These are phyloP conservation scores for Drosophila ananassae DNA, from an alignment of 1,140 invertebrate genomes.

Conservation along the genomic window DNA sequence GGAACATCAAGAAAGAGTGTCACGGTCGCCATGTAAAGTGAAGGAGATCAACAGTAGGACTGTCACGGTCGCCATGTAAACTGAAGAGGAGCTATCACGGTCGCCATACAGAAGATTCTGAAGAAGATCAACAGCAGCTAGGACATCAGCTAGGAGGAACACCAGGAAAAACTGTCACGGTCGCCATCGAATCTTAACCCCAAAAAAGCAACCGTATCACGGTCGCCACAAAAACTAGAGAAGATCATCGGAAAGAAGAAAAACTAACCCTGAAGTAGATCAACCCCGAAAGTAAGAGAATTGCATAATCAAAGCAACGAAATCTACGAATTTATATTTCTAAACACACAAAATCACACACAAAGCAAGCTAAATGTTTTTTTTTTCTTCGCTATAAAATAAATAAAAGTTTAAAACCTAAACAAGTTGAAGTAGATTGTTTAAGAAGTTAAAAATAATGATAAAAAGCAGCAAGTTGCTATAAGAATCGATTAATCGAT, in stretches of 20 bases:
- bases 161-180: no score
- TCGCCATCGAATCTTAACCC: no score
- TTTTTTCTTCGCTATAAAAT: constrained; percentile 46
- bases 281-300: constrained; percentile 1
- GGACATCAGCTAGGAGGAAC: not conserved
- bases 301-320: constrained; percentile 36
- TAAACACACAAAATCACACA: constrained; percentile 21
- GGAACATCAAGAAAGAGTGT: no score
- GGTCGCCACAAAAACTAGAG: constrained; percentile 8
- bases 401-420: constrained; percentile 18
- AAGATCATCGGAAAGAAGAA: constrained; percentile 1
- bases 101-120: not conserved
- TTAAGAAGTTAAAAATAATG: not conserved
- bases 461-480: no score
- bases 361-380: constrained; percentile 36
- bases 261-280: no score
- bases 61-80: no score
- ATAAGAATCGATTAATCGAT: not conserved
- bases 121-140: constrained; percentile 2
- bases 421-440: not conserved
- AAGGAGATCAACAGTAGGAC: not conserved
- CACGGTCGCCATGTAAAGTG: constrained; percentile 2
- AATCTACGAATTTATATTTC: constrained; percentile 57
- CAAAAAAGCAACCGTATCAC: not conserved
- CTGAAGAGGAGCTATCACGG: not conserved